Percentiles rank a stretch among this genome's conserved stretches.
Evolutionary conservation across 2,888 invertebrate genomes (phyloP).

Genomic region (Masnerella sp.): DNA sequence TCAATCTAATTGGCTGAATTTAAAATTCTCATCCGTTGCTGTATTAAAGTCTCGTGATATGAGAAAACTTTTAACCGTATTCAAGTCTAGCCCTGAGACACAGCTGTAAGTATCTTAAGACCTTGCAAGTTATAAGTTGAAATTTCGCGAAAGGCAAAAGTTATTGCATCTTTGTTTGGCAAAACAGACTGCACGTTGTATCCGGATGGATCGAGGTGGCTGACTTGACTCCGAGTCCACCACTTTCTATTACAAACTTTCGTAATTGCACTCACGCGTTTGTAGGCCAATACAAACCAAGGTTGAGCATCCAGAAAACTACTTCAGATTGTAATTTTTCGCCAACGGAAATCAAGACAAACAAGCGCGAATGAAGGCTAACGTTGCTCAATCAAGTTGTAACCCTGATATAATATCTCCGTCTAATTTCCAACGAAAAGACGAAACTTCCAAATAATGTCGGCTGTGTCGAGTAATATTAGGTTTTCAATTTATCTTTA

Average conservation of each 20-base stretch:
- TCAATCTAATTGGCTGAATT: slow-evolving; percentile 20
- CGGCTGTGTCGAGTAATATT: too few relatives aligned
- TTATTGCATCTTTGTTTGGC: slow-evolving; percentile 43
- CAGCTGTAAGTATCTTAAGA: slow-evolving; percentile 34
- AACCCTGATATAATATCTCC: too few relatives aligned
- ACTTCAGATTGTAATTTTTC: slow-evolving; percentile 24
- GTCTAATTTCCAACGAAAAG: too few relatives aligned
- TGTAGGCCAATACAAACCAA: slow-evolving; percentile 14
- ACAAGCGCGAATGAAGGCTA: too few relatives aligned
- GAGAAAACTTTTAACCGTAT: slow-evolving; percentile 48
- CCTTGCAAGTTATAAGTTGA: slow-evolving; percentile 39
- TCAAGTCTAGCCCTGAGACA: slow-evolving; percentile 22
- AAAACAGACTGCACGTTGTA: slow-evolving; percentile 16
- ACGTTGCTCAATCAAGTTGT: too few relatives aligned
- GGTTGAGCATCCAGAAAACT: slow-evolving; percentile 10
- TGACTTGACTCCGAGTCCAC: slow-evolving; percentile 22
- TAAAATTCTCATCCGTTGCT: slow-evolving; percentile 32
- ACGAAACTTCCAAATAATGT: too few relatives aligned
- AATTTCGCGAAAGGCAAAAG: slow-evolving; percentile 38
- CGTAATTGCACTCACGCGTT: slow-evolving; percentile 30
- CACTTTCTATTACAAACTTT: slow-evolving; percentile 45
- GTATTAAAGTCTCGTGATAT: slow-evolving; percentile 27
- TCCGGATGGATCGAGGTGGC: slow-evolving; percentile 21
- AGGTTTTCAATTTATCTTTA: too few relatives aligned
- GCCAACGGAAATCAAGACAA: slow-evolving; percentile 18